These are phyloP conservation scores for Eutrigla gurnardus DNA, from an alignment of 2,797 vertebrate species.

Conservation along the genomic window DNA sequence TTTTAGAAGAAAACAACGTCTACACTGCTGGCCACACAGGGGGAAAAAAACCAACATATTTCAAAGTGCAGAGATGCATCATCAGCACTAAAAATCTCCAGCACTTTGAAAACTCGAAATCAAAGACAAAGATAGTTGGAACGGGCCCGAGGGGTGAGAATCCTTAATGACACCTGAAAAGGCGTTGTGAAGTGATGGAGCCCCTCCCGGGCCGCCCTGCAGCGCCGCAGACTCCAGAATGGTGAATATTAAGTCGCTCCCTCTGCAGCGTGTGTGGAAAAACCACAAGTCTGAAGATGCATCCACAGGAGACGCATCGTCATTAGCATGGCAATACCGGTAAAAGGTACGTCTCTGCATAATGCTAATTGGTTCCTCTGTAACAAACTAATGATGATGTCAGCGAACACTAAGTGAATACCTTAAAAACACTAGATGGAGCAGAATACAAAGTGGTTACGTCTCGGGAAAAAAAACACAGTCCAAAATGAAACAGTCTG, in stretches of 20 bases:
- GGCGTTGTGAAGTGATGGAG: neutral
- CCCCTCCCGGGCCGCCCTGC: neutral
- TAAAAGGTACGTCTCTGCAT: too few relatives aligned
- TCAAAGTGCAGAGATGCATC: conserved; percentile 7
- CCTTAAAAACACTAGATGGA: neutral
- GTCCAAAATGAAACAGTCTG: too few relatives aligned
- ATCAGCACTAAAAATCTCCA: conserved; percentile 26
- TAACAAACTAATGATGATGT: neutral
- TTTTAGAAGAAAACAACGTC: conserved; percentile 8
- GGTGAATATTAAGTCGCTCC: neutral
- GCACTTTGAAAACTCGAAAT: conserved; percentile 34
- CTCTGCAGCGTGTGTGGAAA: too few relatives aligned
- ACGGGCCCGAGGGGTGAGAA: conserved; percentile 9
- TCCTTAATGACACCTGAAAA: too few relatives aligned
- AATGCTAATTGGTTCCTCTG: neutral
- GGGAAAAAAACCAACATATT: neutral
- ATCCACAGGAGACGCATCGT: too few relatives aligned
- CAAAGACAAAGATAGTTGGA: conserved; percentile 25
- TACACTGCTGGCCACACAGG: conserved; percentile 3
- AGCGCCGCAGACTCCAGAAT: neutral
- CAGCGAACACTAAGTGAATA: neutral
- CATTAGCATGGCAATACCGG: too few relatives aligned
- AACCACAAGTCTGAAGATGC: too few relatives aligned
- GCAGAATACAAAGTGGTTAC: neutral
- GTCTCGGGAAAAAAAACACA: neutral